These are phyloP conservation scores for Saimiri boliviensis DNA, from an alignment of 2,113 vertebrate genomes.

Conservation along the genomic window DNA sequence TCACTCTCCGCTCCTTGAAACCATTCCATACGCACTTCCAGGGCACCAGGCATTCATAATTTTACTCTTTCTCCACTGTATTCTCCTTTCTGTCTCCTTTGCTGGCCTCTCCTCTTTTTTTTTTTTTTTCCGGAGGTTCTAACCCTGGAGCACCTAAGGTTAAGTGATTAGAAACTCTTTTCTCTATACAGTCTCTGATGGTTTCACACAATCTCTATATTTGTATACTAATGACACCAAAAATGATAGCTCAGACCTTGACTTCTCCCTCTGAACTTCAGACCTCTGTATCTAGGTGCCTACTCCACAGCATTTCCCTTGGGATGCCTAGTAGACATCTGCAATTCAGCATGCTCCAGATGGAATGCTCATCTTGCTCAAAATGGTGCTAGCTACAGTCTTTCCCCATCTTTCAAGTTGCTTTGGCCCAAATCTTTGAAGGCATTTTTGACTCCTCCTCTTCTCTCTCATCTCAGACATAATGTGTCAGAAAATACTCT, in stretches of 20 bases:
- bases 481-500: neutral
- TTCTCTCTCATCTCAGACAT: neutral
- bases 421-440: too few species aligned
- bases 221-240: neutral
- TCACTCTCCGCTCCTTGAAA: neutral
- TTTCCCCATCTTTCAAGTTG: neutral
- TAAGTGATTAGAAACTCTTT: neutral
- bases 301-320: neutral
- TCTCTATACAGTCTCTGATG: neutral
- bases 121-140: neutral
- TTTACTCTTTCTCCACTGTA: neutral
- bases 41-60: neutral
- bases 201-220: neutral
- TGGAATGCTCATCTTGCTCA: neutral
- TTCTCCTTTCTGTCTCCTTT: neutral
- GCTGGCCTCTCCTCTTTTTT: neutral
- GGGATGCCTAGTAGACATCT: neutral
- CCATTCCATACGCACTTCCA: neutral
- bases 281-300: neutral
- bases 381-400: neutral
- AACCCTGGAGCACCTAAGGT: neutral
- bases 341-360: neutral
- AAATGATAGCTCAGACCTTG: neutral
- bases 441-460: neutral
- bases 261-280: neutral